Evolutionary conservation across 2,888 invertebrate species (phyloP), one percentile per base, ranked within the genome.

Genomic region (Xestobium rufovillosum): DNA sequence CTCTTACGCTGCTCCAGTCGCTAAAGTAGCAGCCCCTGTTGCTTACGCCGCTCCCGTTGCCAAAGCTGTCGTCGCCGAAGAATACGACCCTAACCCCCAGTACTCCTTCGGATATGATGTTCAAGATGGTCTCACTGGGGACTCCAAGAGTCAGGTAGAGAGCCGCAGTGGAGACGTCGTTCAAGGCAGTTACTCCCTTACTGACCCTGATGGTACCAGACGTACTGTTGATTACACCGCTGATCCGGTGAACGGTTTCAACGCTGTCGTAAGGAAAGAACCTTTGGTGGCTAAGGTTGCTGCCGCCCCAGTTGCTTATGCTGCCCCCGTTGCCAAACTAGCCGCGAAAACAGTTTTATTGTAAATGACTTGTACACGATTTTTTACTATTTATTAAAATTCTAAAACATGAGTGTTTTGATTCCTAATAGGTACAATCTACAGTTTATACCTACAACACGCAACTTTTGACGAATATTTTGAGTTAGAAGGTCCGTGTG

Each of bases 151-250:
- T 17, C 78, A 78, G 63, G 73, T 73, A 45, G 78, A 78, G 66
- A 72, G 72, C 40, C 74, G 78, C 41, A 65, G 68, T 44, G 78
- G 78, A n/a, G 76, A 76, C 62, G 70, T 70, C 48, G 78, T 78
- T 28, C 72, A 73, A 56, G 76, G 65, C 59, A 74, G 70, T 51
- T 73, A 73, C 65, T 69, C 72, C 23, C 61, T 73, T 31, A 57
- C 66, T 14, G 73, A 73, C 48, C 71, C 78, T 14, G 78, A 78
- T 54, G 78, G 78, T 49, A 74, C 72, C 36, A 72, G 71, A 57
- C 73, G 78, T 46, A 76, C 72, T 16, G 78, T 78, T 0, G 77
- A 78, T 46, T 76, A 76, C 55, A 60, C 68, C 30, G 71, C 73
- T n/a, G 71, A 70, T 50, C 67, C 70, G 41, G 51, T 69, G 34